Conservation (phyloP, 2,797 vertebrate species). For the Typhlichthys subterraneus region DNA sequence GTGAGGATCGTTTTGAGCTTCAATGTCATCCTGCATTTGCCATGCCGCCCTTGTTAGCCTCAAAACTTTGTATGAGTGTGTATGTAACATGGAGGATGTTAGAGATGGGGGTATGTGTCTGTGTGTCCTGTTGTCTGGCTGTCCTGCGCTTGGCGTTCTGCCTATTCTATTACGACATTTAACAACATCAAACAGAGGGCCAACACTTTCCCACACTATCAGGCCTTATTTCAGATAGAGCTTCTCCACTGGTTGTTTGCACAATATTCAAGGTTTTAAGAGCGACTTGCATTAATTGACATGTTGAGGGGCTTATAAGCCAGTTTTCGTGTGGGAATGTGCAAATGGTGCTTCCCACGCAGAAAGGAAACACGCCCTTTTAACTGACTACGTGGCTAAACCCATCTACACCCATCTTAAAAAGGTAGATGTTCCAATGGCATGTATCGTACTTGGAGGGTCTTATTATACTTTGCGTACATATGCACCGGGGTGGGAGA, state of each 20-base stretch:
- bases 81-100: neutral
- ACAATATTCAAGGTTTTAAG: slow-evolving; percentile 11
- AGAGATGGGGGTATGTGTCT: neutral
- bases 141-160: neutral
- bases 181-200: neutral
- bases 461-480: neutral
- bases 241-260: slow-evolving; percentile 10
- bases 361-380: neutral
- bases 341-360: slow-evolving; percentile 32
- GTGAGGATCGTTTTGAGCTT: neutral
- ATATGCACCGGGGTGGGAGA: neutral
- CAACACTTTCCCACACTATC: neutral
- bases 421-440: neutral
- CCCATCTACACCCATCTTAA: neutral
- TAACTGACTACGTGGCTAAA: neutral
- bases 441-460: neutral
- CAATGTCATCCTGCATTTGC: neutral
- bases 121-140: neutral
- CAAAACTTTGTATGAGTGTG: neutral
- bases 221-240: neutral
- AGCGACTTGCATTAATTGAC: neutral
- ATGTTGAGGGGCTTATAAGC: slow-evolving; percentile 10
- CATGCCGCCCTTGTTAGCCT: neutral
- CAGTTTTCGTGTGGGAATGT: neutral
- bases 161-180: neutral